These are phyloP conservation scores for Cyaniris semiargus DNA, from an alignment of 2,888 invertebrate genomes.

Conservation along the genomic window DNA sequence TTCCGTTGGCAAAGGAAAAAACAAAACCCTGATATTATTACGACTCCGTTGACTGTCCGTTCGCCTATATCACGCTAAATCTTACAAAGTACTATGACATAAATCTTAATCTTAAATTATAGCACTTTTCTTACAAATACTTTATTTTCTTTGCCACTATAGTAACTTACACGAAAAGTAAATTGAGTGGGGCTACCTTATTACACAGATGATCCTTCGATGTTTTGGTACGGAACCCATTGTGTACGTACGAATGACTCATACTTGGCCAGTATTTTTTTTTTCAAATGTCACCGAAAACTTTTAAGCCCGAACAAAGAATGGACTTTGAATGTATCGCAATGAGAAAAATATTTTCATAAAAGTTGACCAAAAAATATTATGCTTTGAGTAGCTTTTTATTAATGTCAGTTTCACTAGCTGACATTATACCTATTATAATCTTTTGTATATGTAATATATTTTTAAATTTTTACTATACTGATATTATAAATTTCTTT, in stretches of 20 bases:
- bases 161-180: neutral
- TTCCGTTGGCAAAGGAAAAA: neutral
- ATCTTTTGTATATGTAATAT: neutral
- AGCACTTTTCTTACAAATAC: no score
- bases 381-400: slow-evolving; percentile 9
- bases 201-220: no score
- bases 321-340: slow-evolving; percentile 10
- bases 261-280: neutral
- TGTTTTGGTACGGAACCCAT: no score
- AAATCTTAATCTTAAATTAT: no score
- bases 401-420: slow-evolving; percentile 15
- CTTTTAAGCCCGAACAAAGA: slow-evolving; percentile 1
- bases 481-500: neutral
- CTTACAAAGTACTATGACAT: no score
- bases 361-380: neutral
- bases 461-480: neutral
- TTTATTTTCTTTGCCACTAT: neutral
- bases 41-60: neutral
- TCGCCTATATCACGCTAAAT: no score
- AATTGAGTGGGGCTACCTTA: no score
- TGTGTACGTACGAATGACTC: no score
- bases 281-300: neutral
- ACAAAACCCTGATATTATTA: neutral
- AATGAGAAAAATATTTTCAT: neutral
- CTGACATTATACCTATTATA: neutral